Conservation (phyloP, 2,113 vertebrate species). For the Bungarus multicinctus region DNA sequence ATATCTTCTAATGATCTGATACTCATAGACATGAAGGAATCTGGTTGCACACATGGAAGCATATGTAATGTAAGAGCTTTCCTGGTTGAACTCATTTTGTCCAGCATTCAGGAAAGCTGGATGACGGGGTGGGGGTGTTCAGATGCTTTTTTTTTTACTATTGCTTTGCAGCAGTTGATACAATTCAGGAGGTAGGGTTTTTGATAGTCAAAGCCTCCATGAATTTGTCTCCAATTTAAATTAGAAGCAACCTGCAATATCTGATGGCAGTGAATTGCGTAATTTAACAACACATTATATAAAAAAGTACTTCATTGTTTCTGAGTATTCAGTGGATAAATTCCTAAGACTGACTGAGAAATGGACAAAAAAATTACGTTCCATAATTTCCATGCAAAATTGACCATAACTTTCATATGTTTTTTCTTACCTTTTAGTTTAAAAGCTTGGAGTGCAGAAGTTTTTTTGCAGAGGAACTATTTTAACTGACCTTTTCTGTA, state of each 20-base stretch:
- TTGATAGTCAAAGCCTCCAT: neutral
- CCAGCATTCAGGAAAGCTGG: neutral
- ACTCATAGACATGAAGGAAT: neutral
- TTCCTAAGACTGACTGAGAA: neutral
- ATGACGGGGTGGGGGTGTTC: neutral
- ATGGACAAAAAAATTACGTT: neutral
- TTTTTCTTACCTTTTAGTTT: neutral
- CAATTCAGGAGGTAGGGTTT: neutral
- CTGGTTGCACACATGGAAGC: neutral
- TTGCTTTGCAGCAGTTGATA: neutral
- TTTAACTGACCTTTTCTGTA: neutral
- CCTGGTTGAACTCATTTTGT: neutral
- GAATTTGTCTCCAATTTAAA: neutral
- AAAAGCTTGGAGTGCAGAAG: neutral
- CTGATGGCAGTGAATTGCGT: neutral
- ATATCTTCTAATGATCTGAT: neutral
- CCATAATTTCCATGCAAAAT: neutral
- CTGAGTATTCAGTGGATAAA: neutral
- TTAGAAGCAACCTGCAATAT: neutral
- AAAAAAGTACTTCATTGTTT: neutral
- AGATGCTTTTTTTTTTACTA: neutral
- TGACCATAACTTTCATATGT: neutral
- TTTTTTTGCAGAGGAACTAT: neutral
- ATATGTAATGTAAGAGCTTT: neutral
- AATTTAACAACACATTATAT: neutral